Percentiles rank a stretch among this genome's conserved stretches.
Conservation (phyloP, 2,888 invertebrate genomes). For the Aphidius colemani region DNA sequence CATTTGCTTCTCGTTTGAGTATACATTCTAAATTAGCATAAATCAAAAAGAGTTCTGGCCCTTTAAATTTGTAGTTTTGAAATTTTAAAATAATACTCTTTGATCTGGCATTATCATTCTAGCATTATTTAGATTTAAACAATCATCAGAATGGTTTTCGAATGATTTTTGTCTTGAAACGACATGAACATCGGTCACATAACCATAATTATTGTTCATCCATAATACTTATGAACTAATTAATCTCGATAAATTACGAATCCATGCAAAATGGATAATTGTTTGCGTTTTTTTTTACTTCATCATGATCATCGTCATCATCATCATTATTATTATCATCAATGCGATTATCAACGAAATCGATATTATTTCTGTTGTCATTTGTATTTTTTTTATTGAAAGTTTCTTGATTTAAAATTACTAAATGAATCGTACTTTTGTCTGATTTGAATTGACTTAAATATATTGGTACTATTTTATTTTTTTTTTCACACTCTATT, state of each 20-base stretch:
- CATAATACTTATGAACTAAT: neutral
- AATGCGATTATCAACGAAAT: no score
- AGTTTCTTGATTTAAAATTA: neutral
- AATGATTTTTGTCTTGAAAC: neutral
- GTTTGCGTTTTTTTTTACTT: neutral
- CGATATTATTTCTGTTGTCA: no score
- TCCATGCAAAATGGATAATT: conserved; percentile 1
- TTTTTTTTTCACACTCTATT: neutral
- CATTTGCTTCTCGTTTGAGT: conserved; percentile 21
- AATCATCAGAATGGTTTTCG: conserved; percentile 1
- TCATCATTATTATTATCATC: neutral
- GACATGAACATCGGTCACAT: conserved; percentile 11
- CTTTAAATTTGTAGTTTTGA: conserved; percentile 28
- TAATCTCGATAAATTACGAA: conserved; percentile 14
- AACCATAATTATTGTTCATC: neutral
- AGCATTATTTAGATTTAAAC: neutral
- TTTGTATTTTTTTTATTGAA: no score
- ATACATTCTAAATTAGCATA: conserved; percentile 34
- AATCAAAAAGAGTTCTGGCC: conserved; percentile 28
- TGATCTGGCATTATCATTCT: conserved; percentile 19
- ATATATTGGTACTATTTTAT: neutral
- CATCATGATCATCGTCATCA: no score
- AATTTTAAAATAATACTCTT: conserved; percentile 27
- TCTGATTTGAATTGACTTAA: neutral
- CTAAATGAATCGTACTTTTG: neutral